These are phyloP conservation scores for Halichondria panicea DNA, from an alignment of 37 sponge, comb jelly and placozoan species.

Conservation along the genomic window DNA sequence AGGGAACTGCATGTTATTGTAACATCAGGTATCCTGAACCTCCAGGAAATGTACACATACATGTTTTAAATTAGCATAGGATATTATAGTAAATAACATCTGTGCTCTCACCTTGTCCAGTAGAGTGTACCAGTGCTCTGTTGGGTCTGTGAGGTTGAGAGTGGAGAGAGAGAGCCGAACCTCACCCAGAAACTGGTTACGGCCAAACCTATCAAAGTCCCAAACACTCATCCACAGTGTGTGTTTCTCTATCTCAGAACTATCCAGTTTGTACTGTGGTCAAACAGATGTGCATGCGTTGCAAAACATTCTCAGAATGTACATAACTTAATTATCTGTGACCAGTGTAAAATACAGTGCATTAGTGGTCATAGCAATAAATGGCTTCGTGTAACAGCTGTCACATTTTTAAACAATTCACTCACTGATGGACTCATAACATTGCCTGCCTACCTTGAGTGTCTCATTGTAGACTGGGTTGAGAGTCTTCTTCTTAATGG, in stretches of 20 bases:
- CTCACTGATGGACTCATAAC: background rate
- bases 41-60: no score
- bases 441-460: constrained; percentile 28
- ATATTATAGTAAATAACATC: background rate
- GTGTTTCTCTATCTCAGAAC: constrained; percentile 17
- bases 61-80: no score
- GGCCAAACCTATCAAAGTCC: constrained; percentile 56
- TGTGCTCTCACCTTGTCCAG: constrained; percentile 35
- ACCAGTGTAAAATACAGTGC: no score
- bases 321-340: no score
- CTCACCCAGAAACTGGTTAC: constrained; percentile 72
- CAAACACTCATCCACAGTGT: constrained; percentile 72
- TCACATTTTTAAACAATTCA: no score
- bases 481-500: constrained; percentile 35
- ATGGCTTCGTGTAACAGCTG: no score
- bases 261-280: constrained; percentile 53
- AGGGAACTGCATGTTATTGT: background rate
- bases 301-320: background rate
- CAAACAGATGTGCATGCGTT: no score
- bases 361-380: no score
- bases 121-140: constrained; percentile 48
- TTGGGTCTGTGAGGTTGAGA: constrained; percentile 31
- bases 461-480: constrained; percentile 59
- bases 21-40: no score
- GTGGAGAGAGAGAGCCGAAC: constrained; percentile 45